Conservation (phyloP, 2,888 invertebrate species). For the Philonicus albiceps region DNA sequence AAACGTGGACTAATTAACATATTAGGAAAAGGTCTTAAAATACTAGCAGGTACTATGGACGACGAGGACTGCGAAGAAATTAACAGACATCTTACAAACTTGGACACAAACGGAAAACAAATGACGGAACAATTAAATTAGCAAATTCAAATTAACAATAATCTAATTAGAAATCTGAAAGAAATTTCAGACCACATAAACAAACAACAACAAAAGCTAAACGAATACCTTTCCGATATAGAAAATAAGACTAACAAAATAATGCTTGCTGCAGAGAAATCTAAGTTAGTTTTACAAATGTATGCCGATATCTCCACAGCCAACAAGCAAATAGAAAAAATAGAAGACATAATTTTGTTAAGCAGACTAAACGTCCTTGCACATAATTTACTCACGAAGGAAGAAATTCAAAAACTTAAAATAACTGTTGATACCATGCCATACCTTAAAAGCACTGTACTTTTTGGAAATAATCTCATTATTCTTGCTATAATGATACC, state of each 20-base stretch:
- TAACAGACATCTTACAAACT: no score
- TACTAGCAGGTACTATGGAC: not conserved
- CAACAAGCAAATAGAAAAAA: not conserved
- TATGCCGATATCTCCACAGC: not conserved
- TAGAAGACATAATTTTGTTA: not conserved
- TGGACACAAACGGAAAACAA: not conserved
- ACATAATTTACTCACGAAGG: not conserved
- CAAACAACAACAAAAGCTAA: not conserved
- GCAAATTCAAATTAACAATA: not conserved
- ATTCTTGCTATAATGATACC: no score
- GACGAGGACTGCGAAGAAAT: not conserved
- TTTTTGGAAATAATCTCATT: not conserved
- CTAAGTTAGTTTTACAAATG: not conserved
- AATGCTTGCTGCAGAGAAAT: not conserved
- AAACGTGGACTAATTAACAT: not conserved
- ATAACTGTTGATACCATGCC: not conserved
- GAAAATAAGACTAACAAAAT: not conserved
- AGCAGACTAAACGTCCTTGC: not conserved
- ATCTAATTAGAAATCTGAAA: not conserved
- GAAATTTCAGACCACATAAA: not conserved
- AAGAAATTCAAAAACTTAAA: not conserved
- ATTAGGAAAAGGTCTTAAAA: not conserved
- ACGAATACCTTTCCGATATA: not conserved
- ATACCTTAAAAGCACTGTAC: not conserved
- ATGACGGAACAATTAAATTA: not conserved